phyloP scores from a whole-genome alignment of 2,113 vertebrate species.

The Hiodon alosoides region DNA sequence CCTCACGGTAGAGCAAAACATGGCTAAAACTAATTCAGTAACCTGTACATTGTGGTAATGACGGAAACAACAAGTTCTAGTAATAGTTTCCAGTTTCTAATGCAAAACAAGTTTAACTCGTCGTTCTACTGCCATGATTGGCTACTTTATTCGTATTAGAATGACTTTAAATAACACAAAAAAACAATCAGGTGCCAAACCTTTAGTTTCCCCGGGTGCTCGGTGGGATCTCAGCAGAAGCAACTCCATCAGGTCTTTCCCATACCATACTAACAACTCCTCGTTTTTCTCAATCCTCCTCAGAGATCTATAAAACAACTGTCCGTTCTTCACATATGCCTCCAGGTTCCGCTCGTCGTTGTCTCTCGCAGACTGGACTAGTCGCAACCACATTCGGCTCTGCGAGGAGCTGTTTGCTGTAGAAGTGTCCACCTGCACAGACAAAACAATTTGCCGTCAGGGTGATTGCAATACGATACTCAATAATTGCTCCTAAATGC shows the following conservation, averaged over 20 bases:
- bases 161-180: not conserved
- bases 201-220: constrained; percentile 74
- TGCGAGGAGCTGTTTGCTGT: constrained; percentile 87
- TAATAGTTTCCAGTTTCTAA: too few relatives aligned
- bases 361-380: constrained; percentile 91
- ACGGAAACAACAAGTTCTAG: too few relatives aligned
- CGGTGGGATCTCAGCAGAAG: constrained; percentile 75
- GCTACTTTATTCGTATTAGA: too few relatives aligned
- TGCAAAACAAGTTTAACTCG: too few relatives aligned
- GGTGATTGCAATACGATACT: too few relatives aligned
- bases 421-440: constrained; percentile 87
- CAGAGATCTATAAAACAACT: constrained; percentile 91
- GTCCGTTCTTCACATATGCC: constrained; percentile 95
- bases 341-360: constrained; percentile 94
- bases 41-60: too few relatives aligned
- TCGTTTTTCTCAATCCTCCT: constrained; percentile 93
- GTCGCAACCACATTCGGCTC: constrained; percentile 90
- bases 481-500: too few relatives aligned
- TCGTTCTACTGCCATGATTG: too few relatives aligned
- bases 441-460: not conserved
- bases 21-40: too few relatives aligned
- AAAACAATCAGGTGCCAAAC: constrained; percentile 51
- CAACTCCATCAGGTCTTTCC: constrained; percentile 86
- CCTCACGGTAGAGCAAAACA: too few relatives aligned
- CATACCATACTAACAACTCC: constrained; percentile 95